A percentile compares a stretch with the other conserved stretches of the same genome.
Evolutionary conservation across 2,888 invertebrate genomes (phyloP).

Genomic region (Sipunculus nudus): DNA sequence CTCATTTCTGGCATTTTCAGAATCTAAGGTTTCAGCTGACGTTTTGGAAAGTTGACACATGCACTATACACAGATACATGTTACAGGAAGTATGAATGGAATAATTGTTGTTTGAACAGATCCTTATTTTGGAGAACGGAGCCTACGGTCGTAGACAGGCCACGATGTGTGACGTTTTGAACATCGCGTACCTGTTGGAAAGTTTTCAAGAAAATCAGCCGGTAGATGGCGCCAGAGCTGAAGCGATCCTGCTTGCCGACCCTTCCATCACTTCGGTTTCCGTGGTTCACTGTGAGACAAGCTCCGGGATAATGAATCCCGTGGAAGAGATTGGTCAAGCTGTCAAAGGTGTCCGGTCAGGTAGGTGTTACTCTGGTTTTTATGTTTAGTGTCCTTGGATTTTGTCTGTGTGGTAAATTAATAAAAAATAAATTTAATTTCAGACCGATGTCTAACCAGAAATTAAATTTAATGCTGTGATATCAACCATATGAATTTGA

Average conservation of each 20-base stretch:
- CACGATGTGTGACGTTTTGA: constrained; percentile 63
- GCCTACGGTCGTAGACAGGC: constrained; percentile 68
- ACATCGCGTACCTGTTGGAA: constrained; percentile 55
- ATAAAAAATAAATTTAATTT: too few relatives aligned
- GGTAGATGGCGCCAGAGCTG: constrained; percentile 51
- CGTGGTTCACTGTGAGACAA: constrained; percentile 69
- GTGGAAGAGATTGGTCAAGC: constrained; percentile 63
- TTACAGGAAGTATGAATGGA: too few relatives aligned
- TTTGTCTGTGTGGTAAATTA: too few relatives aligned
- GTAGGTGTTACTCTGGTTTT: constrained; percentile 31
- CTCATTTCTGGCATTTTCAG: too few relatives aligned
- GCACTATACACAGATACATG: too few relatives aligned
- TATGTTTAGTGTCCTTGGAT: background rate
- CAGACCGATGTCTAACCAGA: too few relatives aligned
- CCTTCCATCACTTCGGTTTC: constrained; percentile 62
- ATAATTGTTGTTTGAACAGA: too few relatives aligned
- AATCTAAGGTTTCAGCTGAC: too few relatives aligned
- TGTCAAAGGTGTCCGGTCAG: constrained; percentile 56
- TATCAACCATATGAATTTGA: too few relatives aligned
- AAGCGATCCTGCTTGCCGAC: constrained; percentile 48
- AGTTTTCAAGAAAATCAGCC: constrained; percentile 62
- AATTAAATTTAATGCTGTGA: too few relatives aligned
- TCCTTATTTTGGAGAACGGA: constrained; percentile 67
- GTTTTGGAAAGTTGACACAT: too few relatives aligned
- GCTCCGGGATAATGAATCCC: constrained; percentile 68